Evolutionary conservation across 2,888 invertebrate genomes (phyloP), one percentile per base, ranked within the genome.

Genomic region (Mythimna vitellina): DNA sequence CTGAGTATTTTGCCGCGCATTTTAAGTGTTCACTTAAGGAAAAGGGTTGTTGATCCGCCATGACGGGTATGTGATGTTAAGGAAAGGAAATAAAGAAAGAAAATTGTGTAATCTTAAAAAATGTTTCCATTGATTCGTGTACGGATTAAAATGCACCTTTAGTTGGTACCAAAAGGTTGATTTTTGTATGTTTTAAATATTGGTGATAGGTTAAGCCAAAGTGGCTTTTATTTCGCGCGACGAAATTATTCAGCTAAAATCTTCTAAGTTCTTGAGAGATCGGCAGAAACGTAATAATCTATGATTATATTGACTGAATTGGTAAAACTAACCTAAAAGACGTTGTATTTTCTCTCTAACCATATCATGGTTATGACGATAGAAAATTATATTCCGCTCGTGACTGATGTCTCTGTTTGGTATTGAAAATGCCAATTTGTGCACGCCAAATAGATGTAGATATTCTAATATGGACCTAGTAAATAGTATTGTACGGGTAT

Each of bases 381-480:
- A 70, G 78, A 78, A 84, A 81, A 84, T 72, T 75, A 32, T 76
- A 82, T 77, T 80, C 74, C 86, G 64, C 61, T 80, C 61, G 72
- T 66, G 75, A 82, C 85, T 85, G 80, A 76, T 64, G 62, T 74
- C 67, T 73, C 70, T 68, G 67, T 80, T 83, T 80, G 86, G 84
- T 78, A 85, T 80, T 85, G 10, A 64, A 73, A 80, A 84, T 74
- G 86, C 76, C 86, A 73, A 64, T 68, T 76, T 80, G 70, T 85
- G 83, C 76, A 83, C 74, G 77, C 74, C 83, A 80, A 83, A 76
- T 83, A 83, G 83, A 58, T 73, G 63, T 84, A 82, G 85, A 74
- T 82, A 74, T 60, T 62, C 56, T 72, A 64, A 72, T 72, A 70
- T 49, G 51, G 42, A 56, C 60, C 63, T 80, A 73, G 66, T 60